Base-by-base conservation (phyloP, 2,113 vertebrate species). In the Mastomys coucha region DNA sequence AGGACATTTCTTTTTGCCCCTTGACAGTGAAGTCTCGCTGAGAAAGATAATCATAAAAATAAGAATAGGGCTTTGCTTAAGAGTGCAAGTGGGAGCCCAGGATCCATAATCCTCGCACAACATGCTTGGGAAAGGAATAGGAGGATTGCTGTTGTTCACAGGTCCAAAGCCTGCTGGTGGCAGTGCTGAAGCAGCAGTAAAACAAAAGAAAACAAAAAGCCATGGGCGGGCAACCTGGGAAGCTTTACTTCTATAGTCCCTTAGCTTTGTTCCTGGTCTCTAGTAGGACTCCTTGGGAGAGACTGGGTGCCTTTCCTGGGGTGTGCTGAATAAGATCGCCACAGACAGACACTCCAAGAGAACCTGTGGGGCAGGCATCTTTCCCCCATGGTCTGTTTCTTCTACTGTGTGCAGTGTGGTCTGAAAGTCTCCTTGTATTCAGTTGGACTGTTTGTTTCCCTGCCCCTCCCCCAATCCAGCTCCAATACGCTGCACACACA, bases 401-500 rank as follows among this genome's bases (percentile, higher is more conserved):
- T 70, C 16, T 0, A 19, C 51, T 24, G 0, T 1, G 42, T 36
- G 42, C 39, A 42, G 1, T 36, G 58, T 65, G 53, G 19, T 16
- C 31, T 1, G 13, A 69, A 14, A 0, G 13, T 88, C 63, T 93
- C n/a, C 65, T 69, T 65, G 33, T 10, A 67, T 91, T 91, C 28
- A 58, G 51, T 84, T 24, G n/a, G 39, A 67, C 75, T 85, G 75
- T 84, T 70, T 91, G 76, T 97, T 36, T 69, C 17, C 85, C 26
- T 56, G 17, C 73, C n/a, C 63, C 53, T 24, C 65, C 6, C 0
- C 13, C 28, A 17, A 10, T 69, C 76, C 84, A 36, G 58, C 91
- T 88, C 95, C 76, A 56, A 88, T 88, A 93, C 78, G 28, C 89
- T 86, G 51, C 63, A 72, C 58, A 80, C n/a, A n/a, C n/a, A n/a